phyloP scores from a whole-genome alignment of 1,140 invertebrate species.

The Zophobas atratus region DNA sequence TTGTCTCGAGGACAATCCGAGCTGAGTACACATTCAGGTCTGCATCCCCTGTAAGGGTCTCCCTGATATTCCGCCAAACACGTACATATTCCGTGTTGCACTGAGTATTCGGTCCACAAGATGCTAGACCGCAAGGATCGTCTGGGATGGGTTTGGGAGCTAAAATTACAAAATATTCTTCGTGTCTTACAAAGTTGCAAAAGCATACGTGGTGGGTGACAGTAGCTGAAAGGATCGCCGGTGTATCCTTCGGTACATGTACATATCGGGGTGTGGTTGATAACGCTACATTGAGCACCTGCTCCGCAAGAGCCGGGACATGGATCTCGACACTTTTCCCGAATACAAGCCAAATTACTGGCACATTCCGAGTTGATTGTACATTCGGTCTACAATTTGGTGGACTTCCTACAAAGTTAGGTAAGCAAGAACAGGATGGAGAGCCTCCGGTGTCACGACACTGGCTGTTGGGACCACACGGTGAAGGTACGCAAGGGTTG shows the following conservation, averaged over 20 bases:
- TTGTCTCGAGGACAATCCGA: constrained; percentile 77
- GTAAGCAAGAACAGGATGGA: constrained; percentile 78
- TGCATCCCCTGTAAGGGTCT: constrained; percentile 73
- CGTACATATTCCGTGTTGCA: constrained; percentile 71
- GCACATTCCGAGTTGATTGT: constrained; percentile 82
- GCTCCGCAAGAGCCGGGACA: constrained; percentile 82
- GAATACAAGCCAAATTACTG: constrained; percentile 79
- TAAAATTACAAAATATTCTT: constrained; percentile 49
- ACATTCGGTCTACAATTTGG: constrained; percentile 82
- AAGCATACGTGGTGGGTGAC: constrained; percentile 65
- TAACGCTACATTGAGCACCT: constrained; percentile 80
- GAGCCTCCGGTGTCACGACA: constrained; percentile 77
- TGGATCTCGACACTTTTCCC: constrained; percentile 81
- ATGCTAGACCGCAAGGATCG: constrained; percentile 79
- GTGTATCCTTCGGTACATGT: constrained; percentile 75
- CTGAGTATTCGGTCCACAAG: constrained; percentile 80
- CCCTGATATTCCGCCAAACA: constrained; percentile 70
- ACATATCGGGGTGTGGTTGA: constrained; percentile 84
- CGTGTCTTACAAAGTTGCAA: constrained; percentile 14
- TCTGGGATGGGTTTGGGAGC: constrained; percentile 67
- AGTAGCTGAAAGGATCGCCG: constrained; percentile 80
- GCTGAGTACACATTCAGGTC: constrained; percentile 79
- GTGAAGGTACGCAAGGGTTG: constrained; percentile 83
- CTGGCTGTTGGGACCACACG: constrained; percentile 86
- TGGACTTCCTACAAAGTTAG: constrained; percentile 77